Evolutionary conservation across 2,113 vertebrate species (phyloP), one percentile per base, ranked within the genome.

Genomic region (Microcebus tavaratra): DNA sequence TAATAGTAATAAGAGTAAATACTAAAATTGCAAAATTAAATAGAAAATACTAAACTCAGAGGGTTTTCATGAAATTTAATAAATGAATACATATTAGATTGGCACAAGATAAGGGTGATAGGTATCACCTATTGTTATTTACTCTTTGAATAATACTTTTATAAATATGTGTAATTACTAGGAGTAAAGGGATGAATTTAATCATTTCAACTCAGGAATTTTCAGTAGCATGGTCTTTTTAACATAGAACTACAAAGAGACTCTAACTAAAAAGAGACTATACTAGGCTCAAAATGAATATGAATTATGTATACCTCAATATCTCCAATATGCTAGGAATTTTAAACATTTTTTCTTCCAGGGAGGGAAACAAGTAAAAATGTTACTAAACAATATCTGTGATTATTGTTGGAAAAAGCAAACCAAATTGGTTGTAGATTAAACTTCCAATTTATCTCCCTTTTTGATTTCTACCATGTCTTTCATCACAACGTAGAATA

Each of bases 321-420:
- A 53, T 27, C 39, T 92, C 23, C 57, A 90, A 13, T 67, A 72
- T n/a, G 21, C 48, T 39, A 59, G 81, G 20, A 70, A 88, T 87
- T 82, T 78, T 50, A 82, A 92, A 70, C 8, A 78, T 81, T 70
- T 36, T 88, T 94, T 36, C 78, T 61, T 53, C 48, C 23, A 89
- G 53, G 29, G 50, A 92, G 7, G 86, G 15, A 34, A 94, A 67
- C n/a, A 96, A 93, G 59, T 42, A 39, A 45, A 17, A 21, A 75
- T 78, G 39, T 81, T 93, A 42, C 45, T 83, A 88, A 96, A 91
- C 29, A 95, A 96, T 86, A 34, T 13, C 68, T 94, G 31, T 83
- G 65, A 91, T 95, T 93, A 79, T 68, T 87, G 13, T 75, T 93
- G 36, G 34, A 59, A 87, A 96, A 95, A 89, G 75, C n/a, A 93